A percentile compares a stretch with the other conserved stretches of the same genome.
Evolutionary conservation across 2,113 vertebrate species (phyloP).

Genomic region (Sturnus vulgaris): DNA sequence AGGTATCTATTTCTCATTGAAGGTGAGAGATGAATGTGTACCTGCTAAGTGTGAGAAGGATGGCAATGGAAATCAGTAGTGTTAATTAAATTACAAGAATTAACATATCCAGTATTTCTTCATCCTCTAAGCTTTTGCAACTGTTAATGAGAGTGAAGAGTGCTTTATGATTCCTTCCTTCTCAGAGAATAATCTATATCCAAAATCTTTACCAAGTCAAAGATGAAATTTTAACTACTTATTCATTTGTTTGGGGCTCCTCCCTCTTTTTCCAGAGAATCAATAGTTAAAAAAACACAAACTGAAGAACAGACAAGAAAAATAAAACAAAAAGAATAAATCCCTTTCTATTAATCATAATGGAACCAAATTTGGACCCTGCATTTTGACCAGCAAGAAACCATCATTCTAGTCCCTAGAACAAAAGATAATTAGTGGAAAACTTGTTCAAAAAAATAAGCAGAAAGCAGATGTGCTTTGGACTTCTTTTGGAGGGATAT

Average conservation of each 20-base stretch:
- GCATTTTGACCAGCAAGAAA: background rate
- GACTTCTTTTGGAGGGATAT: accelerated
- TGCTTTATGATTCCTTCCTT: constrained; percentile 9
- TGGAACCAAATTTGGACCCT: background rate
- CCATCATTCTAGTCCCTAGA: background rate
- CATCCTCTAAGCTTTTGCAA: constrained; percentile 31
- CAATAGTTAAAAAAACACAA: background rate
- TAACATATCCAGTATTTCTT: constrained; percentile 40
- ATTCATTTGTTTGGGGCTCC: background rate
- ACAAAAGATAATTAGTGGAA: background rate
- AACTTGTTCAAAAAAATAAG: background rate
- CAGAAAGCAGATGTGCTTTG: background rate
- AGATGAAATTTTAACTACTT: background rate
- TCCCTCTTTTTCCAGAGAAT: background rate
- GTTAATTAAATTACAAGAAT: constrained; percentile 61
- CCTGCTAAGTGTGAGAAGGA: background rate
- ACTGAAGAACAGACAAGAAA: background rate
- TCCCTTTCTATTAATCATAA: background rate
- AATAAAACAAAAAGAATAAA: background rate
- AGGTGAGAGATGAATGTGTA: constrained; percentile 25
- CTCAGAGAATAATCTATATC: background rate
- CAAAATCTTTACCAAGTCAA: background rate
- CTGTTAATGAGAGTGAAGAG: background rate
- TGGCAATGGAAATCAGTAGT: constrained; percentile 53
- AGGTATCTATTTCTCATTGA: constrained; percentile 5